phyloP scores from a whole-genome alignment of 2,113 vertebrate genomes.

The Hippocampus guttulatus region DNA sequence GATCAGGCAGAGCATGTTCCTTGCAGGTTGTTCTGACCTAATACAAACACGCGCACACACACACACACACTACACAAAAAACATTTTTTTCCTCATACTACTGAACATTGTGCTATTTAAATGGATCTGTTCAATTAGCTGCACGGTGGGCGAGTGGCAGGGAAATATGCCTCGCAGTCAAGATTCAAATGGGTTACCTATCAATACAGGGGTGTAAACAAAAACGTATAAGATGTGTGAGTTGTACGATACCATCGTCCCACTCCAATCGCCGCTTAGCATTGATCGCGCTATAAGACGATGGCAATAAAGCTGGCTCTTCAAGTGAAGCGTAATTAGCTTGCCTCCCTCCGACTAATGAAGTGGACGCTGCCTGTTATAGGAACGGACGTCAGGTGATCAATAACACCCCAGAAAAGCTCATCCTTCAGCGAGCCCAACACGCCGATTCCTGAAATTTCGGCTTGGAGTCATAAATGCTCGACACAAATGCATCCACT shows the following conservation, averaged over 20 bases:
- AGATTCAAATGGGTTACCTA: not conserved
- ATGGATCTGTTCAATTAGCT: not conserved
- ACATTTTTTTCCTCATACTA: not conserved
- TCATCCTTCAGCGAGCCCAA: not conserved
- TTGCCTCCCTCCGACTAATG: not conserved
- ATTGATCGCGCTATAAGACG: not conserved
- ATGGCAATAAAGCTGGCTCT: not conserved
- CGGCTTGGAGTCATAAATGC: not conserved
- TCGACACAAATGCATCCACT: not conserved
- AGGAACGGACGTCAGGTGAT: not conserved
- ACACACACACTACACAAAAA: not conserved
- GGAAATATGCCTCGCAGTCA: not conserved
- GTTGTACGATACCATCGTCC: too few species aligned
- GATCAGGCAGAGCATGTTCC: constrained; percentile 33
- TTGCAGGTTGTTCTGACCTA: constrained; percentile 17
- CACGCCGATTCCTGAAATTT: not conserved
- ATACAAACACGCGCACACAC: not conserved
- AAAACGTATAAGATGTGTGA: not conserved
- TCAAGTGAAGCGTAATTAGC: constrained; percentile 3
- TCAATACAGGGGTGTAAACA: not conserved
- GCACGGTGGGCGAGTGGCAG: not conserved
- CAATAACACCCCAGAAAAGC: not conserved
- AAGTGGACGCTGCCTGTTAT: not conserved
- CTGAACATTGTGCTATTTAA: not conserved
- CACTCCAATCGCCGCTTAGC: not conserved